Base-by-base conservation (phyloP, 1,140 invertebrate species). In the Drosophila sulfurigaster region DNA sequence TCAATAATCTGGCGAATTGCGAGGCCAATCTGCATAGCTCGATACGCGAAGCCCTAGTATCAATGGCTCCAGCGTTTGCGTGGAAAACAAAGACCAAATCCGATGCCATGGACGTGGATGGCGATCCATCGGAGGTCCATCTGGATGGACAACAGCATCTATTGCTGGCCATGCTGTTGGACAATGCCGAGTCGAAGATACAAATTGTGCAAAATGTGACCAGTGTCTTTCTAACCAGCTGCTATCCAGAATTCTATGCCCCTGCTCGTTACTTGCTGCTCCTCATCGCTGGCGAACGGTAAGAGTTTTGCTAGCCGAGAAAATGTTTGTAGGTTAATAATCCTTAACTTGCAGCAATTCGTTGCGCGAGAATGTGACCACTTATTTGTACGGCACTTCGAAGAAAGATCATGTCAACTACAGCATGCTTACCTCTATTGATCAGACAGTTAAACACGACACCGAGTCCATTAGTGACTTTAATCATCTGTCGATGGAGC, bases 281-380 rank as follows among this genome's bases (percentile, higher is more conserved):
- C n/a, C 90, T 98, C 20, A 96, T 97, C 8, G 96, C 95, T 80
- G 97, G 97, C 38, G 97, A 99, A 91, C 94, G 93, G 96, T 97
- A 93, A 20, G 93, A 20, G 8, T 16, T 28, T 3, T 10, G 7
- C 1, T 38, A 3, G 10, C 3, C 7, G 35, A 11, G 35, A 38
- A 38, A 25, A 32, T 51, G 1, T 59, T 28, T 10, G 30, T 4
- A 13, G 41, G 13, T 6, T n/a, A 32, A 52, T 48, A 25, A 25
- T 46, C 1, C 15, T 30, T 7, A 13, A 38, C 6, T n/a, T 28
- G 3, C 32, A 92, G 91, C 0, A 92, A 92, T 56, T 92, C 91
- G 0, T 66, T 92, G 15, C 77, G 86, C 4, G 92, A 93, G 54
- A 91, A 87, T 65, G 80, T 93, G 2, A 92, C 82, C 1, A 79